Base-by-base conservation (phyloP, 1,140 invertebrate genomes). In the Agrilus planipennis region DNA sequence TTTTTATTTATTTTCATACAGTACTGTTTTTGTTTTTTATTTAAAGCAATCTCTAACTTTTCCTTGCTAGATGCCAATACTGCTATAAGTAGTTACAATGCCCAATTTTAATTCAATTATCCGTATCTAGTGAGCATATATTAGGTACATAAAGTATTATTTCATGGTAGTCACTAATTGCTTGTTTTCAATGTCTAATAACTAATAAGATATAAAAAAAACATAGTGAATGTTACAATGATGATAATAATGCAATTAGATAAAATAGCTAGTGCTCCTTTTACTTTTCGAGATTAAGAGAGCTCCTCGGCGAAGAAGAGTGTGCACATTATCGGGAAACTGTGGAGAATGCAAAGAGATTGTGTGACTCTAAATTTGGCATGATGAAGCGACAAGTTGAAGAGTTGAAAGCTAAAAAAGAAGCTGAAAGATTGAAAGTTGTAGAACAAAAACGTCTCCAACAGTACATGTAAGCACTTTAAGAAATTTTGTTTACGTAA, bases 371-470 rank as follows among this genome's bases (percentile, higher is more conserved):
- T 3, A 55, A 50, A 35, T 46, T 58, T 39, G 44, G 49, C 19
- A 48, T 55, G 32, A 55, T 60, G 54, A 61, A 54, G 44, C 30
- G 39, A 32, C 49, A 48, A 35, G 47, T 46, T 2, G 41, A 53
- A 34, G 29, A 44, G 23, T 34, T 61, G 11, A 51, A 48, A 40
- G 51, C 50, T 3, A 42, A 50, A 39, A 35, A 52, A 28, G 57
- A 61, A 51, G 49, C 39, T 6, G 58, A 61, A 46, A 37, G 58
- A 39, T 29, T 51, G 15, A 41, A 60, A 44, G 34, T 62, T 18
- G 60, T 61, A 0, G 49, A 57, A 36, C 32, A 61, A 30, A 61
- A 61, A 39, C 40, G 53, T 19, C 46, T 60, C n/a, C 51, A 55
- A 43, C 60, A 62, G 53, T 60, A 55, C 34, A 46, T 45, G 58